Evolutionary conservation across 2,888 invertebrate species (phyloP).

Genomic region (Caenorhabditis japonica): DNA sequence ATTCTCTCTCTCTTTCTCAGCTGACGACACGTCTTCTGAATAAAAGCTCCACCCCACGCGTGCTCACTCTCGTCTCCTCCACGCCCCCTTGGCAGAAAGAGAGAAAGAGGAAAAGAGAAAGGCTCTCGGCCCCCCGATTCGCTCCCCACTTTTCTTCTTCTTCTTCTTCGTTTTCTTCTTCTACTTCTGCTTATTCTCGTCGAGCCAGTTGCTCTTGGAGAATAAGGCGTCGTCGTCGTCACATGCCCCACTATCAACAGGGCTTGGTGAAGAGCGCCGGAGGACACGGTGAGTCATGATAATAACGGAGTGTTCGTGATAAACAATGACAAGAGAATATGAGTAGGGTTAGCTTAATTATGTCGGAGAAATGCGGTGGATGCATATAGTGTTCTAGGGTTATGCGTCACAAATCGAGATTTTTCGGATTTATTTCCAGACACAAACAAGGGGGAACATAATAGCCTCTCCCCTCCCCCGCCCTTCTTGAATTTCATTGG

Average conservation of each 20-base stretch:
- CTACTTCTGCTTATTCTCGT: slow-evolving; percentile 15
- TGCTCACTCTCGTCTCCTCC: neutral
- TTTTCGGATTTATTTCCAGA: no score
- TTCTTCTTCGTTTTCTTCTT: slow-evolving; percentile 32
- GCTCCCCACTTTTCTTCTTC: slow-evolving; percentile 7
- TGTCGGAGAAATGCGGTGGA: no score
- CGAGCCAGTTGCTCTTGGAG: slow-evolving; percentile 11
- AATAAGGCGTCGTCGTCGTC: slow-evolving; percentile 35
- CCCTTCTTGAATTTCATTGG: no score
- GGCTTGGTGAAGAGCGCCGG: slow-evolving; percentile 45
- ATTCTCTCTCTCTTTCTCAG: slow-evolving; percentile 22
- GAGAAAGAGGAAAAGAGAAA: no score
- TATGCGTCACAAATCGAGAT: no score
- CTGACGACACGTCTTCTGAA: slow-evolving; percentile 35
- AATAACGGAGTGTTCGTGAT: neutral
- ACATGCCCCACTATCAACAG: slow-evolving; percentile 48
- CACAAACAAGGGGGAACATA: no score
- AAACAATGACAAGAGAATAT: no score
- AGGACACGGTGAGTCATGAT: slow-evolving; percentile 37
- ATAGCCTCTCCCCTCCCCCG: no score
- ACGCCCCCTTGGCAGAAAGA: no score
- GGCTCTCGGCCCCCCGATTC: slow-evolving; percentile 11
- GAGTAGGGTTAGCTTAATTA: no score
- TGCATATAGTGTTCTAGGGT: no score
- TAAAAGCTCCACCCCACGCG: slow-evolving; percentile 1